Evolutionary conservation across 1,140 invertebrate species (phyloP).

Genomic region (Archivesica marissinica): DNA sequence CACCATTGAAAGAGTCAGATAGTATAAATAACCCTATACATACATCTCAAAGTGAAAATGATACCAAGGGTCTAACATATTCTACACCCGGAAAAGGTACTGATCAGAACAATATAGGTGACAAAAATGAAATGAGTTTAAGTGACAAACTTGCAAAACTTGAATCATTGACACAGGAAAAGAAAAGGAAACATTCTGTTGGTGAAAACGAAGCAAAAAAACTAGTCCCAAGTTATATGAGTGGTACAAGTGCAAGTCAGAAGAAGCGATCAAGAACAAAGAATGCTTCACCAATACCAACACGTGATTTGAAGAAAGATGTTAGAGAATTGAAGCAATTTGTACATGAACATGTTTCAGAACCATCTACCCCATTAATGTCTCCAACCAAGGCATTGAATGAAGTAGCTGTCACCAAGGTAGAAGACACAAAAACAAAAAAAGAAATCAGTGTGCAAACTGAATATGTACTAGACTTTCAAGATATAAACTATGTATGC

Average conservation of each 20-base stretch:
- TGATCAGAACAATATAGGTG: background rate
- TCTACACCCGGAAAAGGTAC: background rate
- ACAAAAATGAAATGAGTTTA: conserved; percentile 41
- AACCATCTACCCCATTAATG: conserved; percentile 32
- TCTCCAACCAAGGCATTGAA: conserved; percentile 31
- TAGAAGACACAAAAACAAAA: background rate
- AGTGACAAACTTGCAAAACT: conserved; percentile 52
- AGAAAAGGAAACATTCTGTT: conserved; percentile 50
- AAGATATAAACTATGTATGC: conserved; percentile 40
- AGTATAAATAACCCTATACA: conserved; percentile 47
- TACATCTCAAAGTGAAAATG: conserved; percentile 49
- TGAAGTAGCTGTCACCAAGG: conserved; percentile 10
- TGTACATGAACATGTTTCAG: conserved; percentile 37
- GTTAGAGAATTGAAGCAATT: conserved; percentile 52
- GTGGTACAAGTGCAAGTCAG: conserved; percentile 51
- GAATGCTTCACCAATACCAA: conserved; percentile 24
- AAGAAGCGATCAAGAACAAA: conserved; percentile 32
- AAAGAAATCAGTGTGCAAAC: conserved; percentile 57
- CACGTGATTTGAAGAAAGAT: conserved; percentile 50
- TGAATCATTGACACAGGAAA: conserved; percentile 57
- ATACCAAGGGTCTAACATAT: background rate
- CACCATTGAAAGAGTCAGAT: conserved; percentile 34
- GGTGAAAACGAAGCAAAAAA: conserved; percentile 46
- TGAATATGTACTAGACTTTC: conserved; percentile 41
- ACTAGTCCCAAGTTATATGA: conserved; percentile 52